A percentile compares a stretch with the other conserved stretches of the same genome.
phyloP scores from a whole-genome alignment of 2,113 vertebrate genomes.

The Edolisoma coerulescens region DNA sequence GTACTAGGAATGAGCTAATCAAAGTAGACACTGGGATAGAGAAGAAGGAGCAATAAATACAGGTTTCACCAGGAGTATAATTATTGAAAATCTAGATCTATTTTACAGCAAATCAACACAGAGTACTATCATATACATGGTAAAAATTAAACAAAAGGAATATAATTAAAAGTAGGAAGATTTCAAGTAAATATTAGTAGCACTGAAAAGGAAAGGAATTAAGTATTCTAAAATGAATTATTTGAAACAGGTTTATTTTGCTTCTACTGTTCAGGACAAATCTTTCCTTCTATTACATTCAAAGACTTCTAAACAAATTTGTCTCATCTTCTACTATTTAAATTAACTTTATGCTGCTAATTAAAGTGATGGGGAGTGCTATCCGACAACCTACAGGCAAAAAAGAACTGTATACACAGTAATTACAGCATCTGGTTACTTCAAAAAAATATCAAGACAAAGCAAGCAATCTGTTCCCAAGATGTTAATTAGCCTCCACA shows the following conservation, averaged over 20 bases:
- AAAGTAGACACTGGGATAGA: neutral
- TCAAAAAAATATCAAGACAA: neutral
- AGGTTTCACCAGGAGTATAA: neutral
- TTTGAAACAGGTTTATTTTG: neutral
- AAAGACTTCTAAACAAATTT: slow-evolving; percentile 2
- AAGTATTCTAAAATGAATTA: neutral
- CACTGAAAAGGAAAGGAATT: neutral
- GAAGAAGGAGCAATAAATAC: neutral
- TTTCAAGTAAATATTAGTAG: neutral
- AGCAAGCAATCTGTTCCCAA: slow-evolving; percentile 28
- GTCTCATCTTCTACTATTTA: slow-evolving; percentile 1
- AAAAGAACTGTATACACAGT: neutral
- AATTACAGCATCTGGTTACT: slow-evolving; percentile 32
- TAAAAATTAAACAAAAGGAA: neutral
- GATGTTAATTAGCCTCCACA: neutral
- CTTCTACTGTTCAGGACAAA: neutral
- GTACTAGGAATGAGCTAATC: neutral
- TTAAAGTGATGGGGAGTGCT: slow-evolving; percentile 7
- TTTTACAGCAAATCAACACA: neutral
- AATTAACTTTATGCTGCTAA: neutral
- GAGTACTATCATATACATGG: neutral
- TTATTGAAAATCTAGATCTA: neutral
- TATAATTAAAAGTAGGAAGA: neutral
- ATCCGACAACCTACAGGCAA: neutral
- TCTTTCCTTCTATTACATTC: neutral